Base-by-base conservation (phyloP, 1,140 invertebrate species). In the Bombyx mandarina region DNA sequence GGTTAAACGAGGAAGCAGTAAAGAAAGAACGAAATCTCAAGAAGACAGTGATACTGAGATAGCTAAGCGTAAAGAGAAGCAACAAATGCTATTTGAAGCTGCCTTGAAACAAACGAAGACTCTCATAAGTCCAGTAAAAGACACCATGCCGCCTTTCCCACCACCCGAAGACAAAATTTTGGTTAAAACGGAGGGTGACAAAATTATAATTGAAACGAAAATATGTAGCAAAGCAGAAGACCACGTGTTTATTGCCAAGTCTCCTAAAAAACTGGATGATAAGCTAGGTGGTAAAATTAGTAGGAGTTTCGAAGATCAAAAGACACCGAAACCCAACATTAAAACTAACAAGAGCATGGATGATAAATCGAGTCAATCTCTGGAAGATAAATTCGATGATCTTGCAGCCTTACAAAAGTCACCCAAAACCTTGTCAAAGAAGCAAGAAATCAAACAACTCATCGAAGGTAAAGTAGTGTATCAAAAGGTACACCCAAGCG, bases 21-120 rank as follows among this genome's bases (percentile, higher is more conserved):
- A 91, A 64, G 91, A 92, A 76, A 83, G 92, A 62, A 90, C 91
- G 12, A 92, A 92, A 66, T 92, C 91, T 7, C 91, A 91, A 68
- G 92, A 93, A 76, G 92, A 92, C 62, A 91, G 90, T 63, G 91
- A 92, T 67, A 90, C 90, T 5, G 91, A 92, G 70, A 91, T 92
- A 62, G 91, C 90, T 9, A 92, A 93, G 73, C 88, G 92, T 56
- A 91, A 91, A 73, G 91, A 92, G 70, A 90, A 92, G 57, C 92
- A 93, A 68, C 92, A 93, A 72, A 90, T 92, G 86, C 84, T 93
- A 1, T 93, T 92, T 67, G 92, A 93, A 81, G 92, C 91, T 18
- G 92, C 92, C 7, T 89, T 93, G 64, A 92, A 92, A 71, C 91
- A 92, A 79, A 93, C 91, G 1, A 92, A 92, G 71, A 92, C 91